Conservation (phyloP, 1,140 invertebrate species). For the Theocolax elegans region DNA sequence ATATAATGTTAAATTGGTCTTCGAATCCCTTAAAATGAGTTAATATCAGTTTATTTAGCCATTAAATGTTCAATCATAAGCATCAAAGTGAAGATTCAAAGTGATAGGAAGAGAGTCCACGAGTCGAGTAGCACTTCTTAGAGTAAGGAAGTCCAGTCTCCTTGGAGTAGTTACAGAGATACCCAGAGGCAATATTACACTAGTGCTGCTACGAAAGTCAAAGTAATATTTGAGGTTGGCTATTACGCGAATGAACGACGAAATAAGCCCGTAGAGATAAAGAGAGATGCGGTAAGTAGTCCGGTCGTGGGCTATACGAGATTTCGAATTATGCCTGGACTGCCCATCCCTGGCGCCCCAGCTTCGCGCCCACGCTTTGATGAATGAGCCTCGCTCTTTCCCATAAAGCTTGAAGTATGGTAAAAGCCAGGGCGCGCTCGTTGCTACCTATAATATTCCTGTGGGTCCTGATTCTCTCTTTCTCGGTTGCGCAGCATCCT, state of each 20-base stretch:
- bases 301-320: no score
- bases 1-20: no score
- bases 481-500: neutral
- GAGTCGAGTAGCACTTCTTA: no score
- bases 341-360: neutral
- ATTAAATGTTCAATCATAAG: no score
- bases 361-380: conserved; percentile 49
- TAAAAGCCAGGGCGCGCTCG: conserved; percentile 45
- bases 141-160: no score
- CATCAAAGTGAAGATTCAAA: no score
- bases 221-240: conserved; percentile 51
- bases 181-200: no score
- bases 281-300: conserved; percentile 44
- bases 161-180: no score
- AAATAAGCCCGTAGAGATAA: conserved; percentile 42
- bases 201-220: conserved; percentile 27
- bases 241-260: conserved; percentile 51
- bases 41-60: no score
- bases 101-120: no score
- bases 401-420: conserved; percentile 55
- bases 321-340: conserved; percentile 8
- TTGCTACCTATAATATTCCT: conserved; percentile 49
- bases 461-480: conserved; percentile 28
- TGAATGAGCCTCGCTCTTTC: conserved; percentile 48
- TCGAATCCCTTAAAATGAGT: no score